phyloP scores from a whole-genome alignment of 2,113 vertebrate species.

The Clarias batrachus region DNA sequence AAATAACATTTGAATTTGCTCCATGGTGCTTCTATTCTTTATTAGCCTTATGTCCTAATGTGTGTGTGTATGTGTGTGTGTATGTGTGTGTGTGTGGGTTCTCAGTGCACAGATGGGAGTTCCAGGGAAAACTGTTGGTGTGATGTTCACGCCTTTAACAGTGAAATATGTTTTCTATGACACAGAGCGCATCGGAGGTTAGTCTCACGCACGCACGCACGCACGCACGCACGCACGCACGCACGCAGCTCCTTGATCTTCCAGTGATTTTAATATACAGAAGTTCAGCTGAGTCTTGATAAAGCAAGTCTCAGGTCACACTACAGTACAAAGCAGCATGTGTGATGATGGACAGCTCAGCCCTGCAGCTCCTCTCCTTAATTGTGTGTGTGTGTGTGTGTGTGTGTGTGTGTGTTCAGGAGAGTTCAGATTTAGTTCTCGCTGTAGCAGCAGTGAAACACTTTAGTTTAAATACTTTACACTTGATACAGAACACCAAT shows the following conservation, averaged over 20 bases:
- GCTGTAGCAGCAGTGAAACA: neutral
- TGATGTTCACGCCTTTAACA: slow-evolving; percentile 95
- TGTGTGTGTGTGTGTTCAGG: no score
- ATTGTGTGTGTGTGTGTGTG: no score
- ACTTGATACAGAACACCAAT: neutral
- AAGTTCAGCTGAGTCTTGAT: no score
- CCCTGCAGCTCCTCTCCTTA: no score
- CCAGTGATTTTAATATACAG: no score
- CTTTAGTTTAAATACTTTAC: neutral
- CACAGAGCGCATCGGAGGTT: slow-evolving; percentile 95
- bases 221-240: no score
- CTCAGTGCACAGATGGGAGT: slow-evolving; percentile 94
- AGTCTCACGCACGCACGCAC: slow-evolving; percentile 45
- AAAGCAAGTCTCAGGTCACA: no score
- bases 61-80: slow-evolving; percentile 26
- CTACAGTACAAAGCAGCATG: no score
- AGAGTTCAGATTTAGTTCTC: neutral
- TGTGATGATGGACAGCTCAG: no score
- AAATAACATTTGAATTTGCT: no score
- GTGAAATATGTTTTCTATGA: slow-evolving; percentile 94
- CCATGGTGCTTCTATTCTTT: no score
- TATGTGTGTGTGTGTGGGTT: slow-evolving; percentile 20
- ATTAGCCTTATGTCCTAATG: neutral
- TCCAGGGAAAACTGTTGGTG: slow-evolving; percentile 92
- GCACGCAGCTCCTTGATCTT: no score